These are phyloP conservation scores for Ochropleura plecta DNA, from an alignment of 2,888 invertebrate genomes.

Conservation along the genomic window DNA sequence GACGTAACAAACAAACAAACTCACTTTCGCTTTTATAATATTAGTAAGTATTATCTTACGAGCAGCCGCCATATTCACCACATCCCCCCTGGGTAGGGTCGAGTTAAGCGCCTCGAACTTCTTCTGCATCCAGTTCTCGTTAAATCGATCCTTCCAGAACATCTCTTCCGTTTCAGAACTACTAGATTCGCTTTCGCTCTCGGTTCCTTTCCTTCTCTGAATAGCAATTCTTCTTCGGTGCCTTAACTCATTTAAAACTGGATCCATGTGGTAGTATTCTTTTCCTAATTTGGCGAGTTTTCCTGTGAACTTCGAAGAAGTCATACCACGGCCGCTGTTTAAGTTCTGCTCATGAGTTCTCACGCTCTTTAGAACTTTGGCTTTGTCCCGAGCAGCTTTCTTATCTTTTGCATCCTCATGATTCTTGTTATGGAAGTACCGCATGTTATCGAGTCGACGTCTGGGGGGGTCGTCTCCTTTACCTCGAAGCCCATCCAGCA, in stretches of 20 bases:
- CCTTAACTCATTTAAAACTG: conserved; percentile 71
- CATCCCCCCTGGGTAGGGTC: conserved; percentile 72
- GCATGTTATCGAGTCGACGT: not conserved
- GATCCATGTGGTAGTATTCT: conserved; percentile 70
- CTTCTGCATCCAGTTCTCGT: conserved; percentile 73
- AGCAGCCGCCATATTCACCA: conserved; percentile 83
- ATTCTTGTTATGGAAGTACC: conserved; percentile 15
- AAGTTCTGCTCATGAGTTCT: conserved; percentile 38
- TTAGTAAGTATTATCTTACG: conserved; percentile 66
- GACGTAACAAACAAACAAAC: no score
- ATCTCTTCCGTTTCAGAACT: conserved; percentile 50
- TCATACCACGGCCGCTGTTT: conserved; percentile 30
- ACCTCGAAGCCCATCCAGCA: conserved; percentile 40
- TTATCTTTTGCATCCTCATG: conserved; percentile 35
- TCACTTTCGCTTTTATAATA: no score
- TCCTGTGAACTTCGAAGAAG: conserved; percentile 16
- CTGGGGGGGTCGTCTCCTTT: not conserved
- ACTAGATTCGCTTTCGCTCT: not conserved
- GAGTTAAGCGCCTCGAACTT: conserved; percentile 77
- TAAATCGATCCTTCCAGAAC: conserved; percentile 73
- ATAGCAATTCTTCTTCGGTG: conserved; percentile 28
- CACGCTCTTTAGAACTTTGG: conserved; percentile 33
- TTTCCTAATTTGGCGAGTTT: conserved; percentile 15
- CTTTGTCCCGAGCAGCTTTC: conserved; percentile 29
- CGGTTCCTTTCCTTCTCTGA: conserved; percentile 2